These are phyloP conservation scores for Acropternis orthonyx DNA, from an alignment of 2,797 vertebrate species.

Conservation along the genomic window DNA sequence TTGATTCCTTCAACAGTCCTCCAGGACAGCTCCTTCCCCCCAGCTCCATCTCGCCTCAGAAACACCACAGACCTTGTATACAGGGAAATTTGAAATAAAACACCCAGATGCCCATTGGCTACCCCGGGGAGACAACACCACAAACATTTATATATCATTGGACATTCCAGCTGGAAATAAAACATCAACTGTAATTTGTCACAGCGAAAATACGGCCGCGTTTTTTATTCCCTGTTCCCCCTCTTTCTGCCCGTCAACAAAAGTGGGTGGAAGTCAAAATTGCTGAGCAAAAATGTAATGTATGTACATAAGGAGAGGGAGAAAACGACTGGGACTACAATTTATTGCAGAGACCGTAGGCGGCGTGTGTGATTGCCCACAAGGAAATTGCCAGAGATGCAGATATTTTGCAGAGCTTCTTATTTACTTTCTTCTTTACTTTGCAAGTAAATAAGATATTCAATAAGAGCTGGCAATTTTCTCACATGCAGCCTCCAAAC, in stretches of 20 bases:
- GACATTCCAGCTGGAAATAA: background rate
- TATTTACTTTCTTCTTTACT: constrained; percentile 36
- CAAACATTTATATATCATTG: background rate
- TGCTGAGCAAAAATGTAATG: constrained; percentile 22
- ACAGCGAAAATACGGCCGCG: background rate
- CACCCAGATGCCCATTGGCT: background rate
- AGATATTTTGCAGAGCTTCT: constrained; percentile 28
- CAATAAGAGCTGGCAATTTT: constrained; percentile 36
- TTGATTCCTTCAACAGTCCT: background rate
- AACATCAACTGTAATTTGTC: background rate
- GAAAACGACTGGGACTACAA: background rate
- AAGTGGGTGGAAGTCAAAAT: constrained; percentile 34
- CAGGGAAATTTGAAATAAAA: background rate
- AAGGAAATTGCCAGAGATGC: constrained; percentile 46
- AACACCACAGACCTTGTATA: background rate
- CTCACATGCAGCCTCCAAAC: constrained; percentile 6
- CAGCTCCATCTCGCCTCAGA: background rate
- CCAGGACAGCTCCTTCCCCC: background rate
- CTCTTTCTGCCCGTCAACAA: background rate
- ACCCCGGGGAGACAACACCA: background rate
- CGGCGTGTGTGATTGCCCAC: background rate
- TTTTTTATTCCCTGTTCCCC: background rate
- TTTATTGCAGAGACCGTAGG: constrained; percentile 10
- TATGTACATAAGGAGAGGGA: background rate
- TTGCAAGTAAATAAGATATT: constrained; percentile 39